Base-by-base conservation (phyloP, 2,113 vertebrate genomes). In the Tupaia chinensis region DNA sequence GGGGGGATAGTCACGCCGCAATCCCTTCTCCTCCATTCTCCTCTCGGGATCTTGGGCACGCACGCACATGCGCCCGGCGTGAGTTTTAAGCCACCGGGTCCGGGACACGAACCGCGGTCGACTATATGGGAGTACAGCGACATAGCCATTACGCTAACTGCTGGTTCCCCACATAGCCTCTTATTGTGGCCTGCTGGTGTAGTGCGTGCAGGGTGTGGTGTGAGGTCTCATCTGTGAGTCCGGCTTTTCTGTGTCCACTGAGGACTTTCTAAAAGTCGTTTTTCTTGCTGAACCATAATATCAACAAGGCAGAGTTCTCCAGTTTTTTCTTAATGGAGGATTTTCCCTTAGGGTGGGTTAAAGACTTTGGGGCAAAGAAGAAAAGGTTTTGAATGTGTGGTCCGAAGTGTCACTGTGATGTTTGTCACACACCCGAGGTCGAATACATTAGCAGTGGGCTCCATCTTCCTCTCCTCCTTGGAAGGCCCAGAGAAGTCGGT, bases 241-340 rank as follows among this genome's bases (percentile, higher is more conserved):
- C 76, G 66, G 53, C 44, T 29, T 44, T 14, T 19, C 53, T 81
- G 20, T 12, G 68, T 53, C 65, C 27, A 63, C 6, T 0, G 0
- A 70, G 78, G 15, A 6, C 54, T 53, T 82, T 78, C 32, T 83
- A 13, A 10, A n/a, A 0, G 5, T 7, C 13, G 7, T 25, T 69
- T 72, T 84, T 70, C 23, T 54, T 56, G 13, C 72, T 13, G 25
- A 60, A 27, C 70, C 1, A 0, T 9, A 5, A 1, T 53, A 4
- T 70, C 76, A 9, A 44, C 56, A 7, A 53, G 54, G 7, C 20
- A 4, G 1, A 0, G 0, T 7, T 27, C 23, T 69, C 65, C 15
- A 0, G 3, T 20, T 29, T 58, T 61, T 19, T 82, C 17, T 63
- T 63, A 27, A 16, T 7, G 58, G 78, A 27, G 66, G 27, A 14